Percentiles rank a stretch among this genome's conserved stretches.
Evolutionary conservation across 2,797 vertebrate species (phyloP).

Genomic region (Lepilemur septentrionalis): DNA sequence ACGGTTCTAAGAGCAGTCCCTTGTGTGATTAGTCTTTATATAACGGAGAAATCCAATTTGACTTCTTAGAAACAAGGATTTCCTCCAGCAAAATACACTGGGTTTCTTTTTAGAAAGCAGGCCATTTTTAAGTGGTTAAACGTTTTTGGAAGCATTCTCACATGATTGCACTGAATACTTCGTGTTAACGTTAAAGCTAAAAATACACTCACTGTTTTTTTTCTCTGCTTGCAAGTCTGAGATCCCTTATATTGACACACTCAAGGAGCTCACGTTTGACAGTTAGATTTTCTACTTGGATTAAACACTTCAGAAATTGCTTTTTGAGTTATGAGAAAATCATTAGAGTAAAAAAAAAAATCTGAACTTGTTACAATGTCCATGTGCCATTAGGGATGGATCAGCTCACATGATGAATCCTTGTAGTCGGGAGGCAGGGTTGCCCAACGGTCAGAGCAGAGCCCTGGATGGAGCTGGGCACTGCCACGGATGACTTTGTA

Average conservation of each 20-base stretch:
- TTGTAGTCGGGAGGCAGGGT: background rate
- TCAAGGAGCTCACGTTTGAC: background rate
- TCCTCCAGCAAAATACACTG: slow-evolving; percentile 5
- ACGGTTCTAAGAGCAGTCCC: background rate
- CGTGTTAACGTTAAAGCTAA: background rate
- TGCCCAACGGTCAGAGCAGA: background rate
- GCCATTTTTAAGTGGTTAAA: background rate
- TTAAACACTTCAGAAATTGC: background rate
- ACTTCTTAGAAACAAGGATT: background rate
- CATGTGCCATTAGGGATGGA: background rate
- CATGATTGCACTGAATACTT: background rate
- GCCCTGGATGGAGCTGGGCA: background rate
- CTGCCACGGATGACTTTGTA: fast-evolving
- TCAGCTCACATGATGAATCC: fast-evolving
- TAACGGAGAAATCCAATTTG: background rate
- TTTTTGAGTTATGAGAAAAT: background rate
- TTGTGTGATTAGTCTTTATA: background rate
- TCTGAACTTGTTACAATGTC: background rate
- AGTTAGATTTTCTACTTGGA: background rate
- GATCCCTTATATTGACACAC: background rate
- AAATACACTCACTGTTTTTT: slow-evolving; percentile 7
- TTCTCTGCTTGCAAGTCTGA: background rate
- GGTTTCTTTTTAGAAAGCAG: slow-evolving; percentile 46
- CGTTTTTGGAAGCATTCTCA: background rate
- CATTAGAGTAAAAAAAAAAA: background rate